Conservation (phyloP, 2,113 vertebrate species). For the Nothobranchius furzeri region DNA sequence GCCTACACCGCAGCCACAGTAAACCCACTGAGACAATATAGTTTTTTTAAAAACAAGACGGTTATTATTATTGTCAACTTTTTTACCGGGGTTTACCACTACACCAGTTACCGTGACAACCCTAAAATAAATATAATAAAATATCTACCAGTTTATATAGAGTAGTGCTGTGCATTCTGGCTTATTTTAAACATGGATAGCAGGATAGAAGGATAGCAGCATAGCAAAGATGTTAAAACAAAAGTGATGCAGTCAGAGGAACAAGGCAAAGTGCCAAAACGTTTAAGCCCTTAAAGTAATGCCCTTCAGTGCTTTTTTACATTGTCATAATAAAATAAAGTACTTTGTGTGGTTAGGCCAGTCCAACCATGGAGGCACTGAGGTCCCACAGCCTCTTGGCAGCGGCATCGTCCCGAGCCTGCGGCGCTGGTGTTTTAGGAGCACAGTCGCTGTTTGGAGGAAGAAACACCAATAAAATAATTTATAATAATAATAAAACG, state of each 20-base stretch:
- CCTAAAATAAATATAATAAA: too few species aligned
- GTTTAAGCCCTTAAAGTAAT: background rate
- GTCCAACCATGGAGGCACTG: conserved; percentile 75
- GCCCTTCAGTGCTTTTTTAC: background rate
- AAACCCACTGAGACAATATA: too few species aligned
- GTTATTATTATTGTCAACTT: too few species aligned
- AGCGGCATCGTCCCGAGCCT: conserved; percentile 65
- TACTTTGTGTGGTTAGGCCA: conserved; percentile 41
- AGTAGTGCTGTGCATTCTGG: too few species aligned
- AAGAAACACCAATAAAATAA: conserved; percentile 9
- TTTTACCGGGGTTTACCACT: too few species aligned
- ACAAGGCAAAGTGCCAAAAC: conserved; percentile 27
- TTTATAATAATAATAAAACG: too few species aligned
- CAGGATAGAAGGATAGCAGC: background rate
- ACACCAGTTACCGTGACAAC: too few species aligned
- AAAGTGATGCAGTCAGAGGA: too few species aligned
- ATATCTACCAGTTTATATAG: too few species aligned
- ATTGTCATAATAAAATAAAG: background rate
- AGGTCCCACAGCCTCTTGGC: conserved; percentile 78
- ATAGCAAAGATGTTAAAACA: background rate
- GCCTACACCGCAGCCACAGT: too few species aligned
- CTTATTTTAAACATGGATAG: too few species aligned
- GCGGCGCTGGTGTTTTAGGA: conserved; percentile 56
- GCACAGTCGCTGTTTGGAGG: conserved; percentile 72
- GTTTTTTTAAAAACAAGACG: too few species aligned